phyloP scores from a whole-genome alignment of 2,888 invertebrate species.

The Diarsia rubi region DNA sequence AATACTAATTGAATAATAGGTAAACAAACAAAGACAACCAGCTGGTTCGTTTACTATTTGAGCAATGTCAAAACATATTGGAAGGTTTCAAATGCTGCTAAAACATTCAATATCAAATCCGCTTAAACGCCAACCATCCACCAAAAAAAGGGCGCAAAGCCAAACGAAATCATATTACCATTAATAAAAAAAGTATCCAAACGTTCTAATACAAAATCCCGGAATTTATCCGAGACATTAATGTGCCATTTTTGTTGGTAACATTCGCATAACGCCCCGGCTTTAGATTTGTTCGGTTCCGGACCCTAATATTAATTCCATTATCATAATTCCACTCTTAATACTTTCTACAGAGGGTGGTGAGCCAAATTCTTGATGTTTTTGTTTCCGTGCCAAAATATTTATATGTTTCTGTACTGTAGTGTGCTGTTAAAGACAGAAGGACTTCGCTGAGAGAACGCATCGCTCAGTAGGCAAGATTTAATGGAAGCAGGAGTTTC shows the following conservation, averaged over 20 bases:
- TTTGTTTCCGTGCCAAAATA: constrained; percentile 73
- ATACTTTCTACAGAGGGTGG: constrained; percentile 67
- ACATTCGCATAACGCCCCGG: constrained; percentile 59
- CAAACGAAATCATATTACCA: constrained; percentile 61
- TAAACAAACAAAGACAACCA: not conserved
- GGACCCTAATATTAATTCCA: constrained; percentile 74
- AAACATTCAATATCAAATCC: constrained; percentile 13
- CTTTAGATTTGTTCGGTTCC: constrained; percentile 64
- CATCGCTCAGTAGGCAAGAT: too few relatives aligned
- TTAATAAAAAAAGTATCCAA: constrained; percentile 59
- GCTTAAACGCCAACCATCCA: not conserved
- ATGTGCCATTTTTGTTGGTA: constrained; percentile 64
- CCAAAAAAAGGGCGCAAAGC: constrained; percentile 33
- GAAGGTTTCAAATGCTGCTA: not conserved
- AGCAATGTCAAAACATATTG: not conserved
- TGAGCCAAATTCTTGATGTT: constrained; percentile 71
- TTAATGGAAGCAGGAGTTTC: not conserved
- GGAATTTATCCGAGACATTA: constrained; percentile 62
- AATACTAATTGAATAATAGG: not conserved
- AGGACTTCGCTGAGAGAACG: not conserved
- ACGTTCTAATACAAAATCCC: constrained; percentile 53
- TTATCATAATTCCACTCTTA: constrained; percentile 77
- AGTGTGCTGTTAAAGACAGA: constrained; percentile 4
- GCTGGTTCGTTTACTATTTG: not conserved
- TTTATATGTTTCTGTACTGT: constrained; percentile 65